A percentile compares a stretch with the other conserved stretches of the same genome.
Conservation (phyloP, 2,113 vertebrate genomes). For the Motacilla tschutschensis region DNA sequence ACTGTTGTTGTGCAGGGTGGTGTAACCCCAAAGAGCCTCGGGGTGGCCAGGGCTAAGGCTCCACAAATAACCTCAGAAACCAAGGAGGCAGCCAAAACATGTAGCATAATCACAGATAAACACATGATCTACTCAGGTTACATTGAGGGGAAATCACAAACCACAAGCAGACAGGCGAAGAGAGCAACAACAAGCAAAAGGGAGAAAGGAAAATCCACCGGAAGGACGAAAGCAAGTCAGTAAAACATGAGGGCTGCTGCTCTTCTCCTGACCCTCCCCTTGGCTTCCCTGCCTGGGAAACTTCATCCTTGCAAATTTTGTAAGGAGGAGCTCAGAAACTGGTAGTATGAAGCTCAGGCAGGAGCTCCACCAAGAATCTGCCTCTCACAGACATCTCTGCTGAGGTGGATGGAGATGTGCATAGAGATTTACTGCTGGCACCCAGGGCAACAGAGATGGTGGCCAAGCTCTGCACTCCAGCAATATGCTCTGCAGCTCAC, state of each 20-base stretch:
- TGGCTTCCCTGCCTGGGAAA: not conserved
- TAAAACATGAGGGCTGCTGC: not conserved
- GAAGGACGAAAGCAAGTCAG: not conserved
- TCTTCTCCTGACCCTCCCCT: not conserved
- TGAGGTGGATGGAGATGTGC: not conserved
- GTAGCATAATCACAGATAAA: constrained; percentile 1
- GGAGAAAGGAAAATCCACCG: not conserved
- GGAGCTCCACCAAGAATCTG: not conserved
- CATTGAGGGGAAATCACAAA: constrained; percentile 4
- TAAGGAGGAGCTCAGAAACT: not conserved
- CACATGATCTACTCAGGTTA: constrained; percentile 47
- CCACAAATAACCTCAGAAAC: constrained; percentile 24
- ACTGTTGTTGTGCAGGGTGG: not conserved
- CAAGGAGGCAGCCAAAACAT: not conserved
- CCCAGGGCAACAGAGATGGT: not conserved
- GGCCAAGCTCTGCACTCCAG: not conserved
- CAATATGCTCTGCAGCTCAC: not conserved
- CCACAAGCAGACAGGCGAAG: constrained; percentile 15
- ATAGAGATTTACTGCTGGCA: not conserved
- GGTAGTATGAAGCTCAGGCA: not conserved
- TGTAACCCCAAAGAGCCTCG: not conserved
- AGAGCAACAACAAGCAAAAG: not conserved
- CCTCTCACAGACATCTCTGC: not conserved
- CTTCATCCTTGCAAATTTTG: not conserved
- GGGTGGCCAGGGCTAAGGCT: not conserved